phyloP scores from a whole-genome alignment of 2,113 vertebrate species.

The Micronisus gabar region DNA sequence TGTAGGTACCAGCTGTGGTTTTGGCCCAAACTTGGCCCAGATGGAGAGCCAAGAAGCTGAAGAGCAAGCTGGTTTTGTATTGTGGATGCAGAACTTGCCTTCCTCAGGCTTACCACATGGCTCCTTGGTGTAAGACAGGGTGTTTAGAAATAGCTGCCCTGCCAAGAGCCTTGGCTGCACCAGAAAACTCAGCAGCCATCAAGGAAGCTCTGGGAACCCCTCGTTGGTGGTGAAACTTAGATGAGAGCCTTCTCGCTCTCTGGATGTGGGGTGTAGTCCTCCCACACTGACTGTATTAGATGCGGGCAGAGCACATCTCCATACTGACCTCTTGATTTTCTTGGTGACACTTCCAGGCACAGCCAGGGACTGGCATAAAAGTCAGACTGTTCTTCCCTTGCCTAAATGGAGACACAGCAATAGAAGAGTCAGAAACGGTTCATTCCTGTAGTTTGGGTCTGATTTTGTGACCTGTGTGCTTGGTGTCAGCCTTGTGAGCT shows the following conservation, averaged over 20 bases:
- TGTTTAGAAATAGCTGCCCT: neutral
- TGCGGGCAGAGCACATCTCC: neutral
- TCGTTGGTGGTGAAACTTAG: neutral
- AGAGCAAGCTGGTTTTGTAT: neutral
- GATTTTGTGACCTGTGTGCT: neutral
- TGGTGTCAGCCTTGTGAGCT: neutral
- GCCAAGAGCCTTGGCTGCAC: neutral
- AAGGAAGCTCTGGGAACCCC: neutral
- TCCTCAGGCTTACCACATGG: accelerated
- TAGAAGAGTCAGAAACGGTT: neutral
- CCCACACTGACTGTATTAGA: neutral
- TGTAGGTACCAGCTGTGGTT: neutral
- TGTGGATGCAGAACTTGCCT: neutral
- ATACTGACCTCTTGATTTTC: neutral
- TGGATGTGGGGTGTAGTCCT: neutral
- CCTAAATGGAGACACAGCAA: accelerated
- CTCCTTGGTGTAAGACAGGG: neutral
- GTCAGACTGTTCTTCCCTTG: neutral
- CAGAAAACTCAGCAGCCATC: neutral
- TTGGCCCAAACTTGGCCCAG: neutral
- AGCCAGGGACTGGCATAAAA: neutral
- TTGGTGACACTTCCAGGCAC: neutral
- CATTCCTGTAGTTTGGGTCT: accelerated
- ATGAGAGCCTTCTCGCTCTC: neutral
- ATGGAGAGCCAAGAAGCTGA: neutral